Conservation (phyloP, 2,113 vertebrate genomes). For the Peromyscus polionotus region DNA sequence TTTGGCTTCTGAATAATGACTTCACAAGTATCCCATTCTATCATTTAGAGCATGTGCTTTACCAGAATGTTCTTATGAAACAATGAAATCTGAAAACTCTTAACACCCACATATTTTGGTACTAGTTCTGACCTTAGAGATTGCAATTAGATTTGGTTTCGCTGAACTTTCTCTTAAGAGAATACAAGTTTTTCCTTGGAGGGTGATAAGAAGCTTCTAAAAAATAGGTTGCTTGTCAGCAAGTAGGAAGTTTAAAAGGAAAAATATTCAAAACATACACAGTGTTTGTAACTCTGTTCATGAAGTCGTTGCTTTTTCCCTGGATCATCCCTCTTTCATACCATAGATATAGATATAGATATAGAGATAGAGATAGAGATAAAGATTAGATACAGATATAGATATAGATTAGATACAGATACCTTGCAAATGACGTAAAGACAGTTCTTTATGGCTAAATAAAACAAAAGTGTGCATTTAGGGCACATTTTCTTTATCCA, state of each 20-base stretch:
- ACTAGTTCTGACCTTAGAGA: neutral
- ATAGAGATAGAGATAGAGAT: neutral
- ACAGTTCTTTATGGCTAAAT: neutral
- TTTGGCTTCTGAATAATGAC: neutral
- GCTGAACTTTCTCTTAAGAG: conserved; percentile 12
- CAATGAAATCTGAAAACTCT: neutral
- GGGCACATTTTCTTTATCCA: neutral
- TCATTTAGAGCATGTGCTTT: conserved; percentile 5
- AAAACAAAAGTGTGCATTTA: neutral
- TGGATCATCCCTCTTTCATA: neutral
- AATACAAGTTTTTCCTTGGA: conserved; percentile 7
- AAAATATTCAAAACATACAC: conserved; percentile 20
- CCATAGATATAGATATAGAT: too few relatives aligned
- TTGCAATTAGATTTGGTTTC: neutral
- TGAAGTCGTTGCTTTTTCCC: neutral
- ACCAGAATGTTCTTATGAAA: neutral
- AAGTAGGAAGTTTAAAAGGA: conserved; percentile 11
- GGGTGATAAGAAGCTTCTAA: neutral
- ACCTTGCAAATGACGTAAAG: neutral
- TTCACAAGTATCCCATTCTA: neutral
- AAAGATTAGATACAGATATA: neutral
- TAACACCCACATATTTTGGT: neutral
- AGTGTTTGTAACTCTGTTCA: neutral
- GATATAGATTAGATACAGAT: neutral
- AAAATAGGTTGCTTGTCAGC: neutral